phyloP scores from a whole-genome alignment of 2,113 vertebrate genomes.

The Patagioenas fasciata region DNA sequence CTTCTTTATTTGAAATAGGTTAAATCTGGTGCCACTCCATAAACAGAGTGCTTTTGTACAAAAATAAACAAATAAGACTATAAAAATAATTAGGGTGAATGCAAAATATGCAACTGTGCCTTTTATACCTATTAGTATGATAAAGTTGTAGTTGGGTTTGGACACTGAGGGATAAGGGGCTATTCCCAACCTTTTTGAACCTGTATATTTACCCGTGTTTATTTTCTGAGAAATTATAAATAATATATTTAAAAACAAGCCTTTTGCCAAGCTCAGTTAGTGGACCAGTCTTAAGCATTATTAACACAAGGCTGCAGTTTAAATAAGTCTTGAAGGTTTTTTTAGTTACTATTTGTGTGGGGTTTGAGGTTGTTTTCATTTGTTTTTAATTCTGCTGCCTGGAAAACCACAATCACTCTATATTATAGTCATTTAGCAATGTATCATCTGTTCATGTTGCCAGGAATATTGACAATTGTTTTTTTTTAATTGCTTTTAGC shows the following conservation, averaged over 20 bases:
- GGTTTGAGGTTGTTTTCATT: constrained; percentile 4
- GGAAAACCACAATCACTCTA: constrained; percentile 13
- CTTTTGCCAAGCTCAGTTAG: constrained; percentile 86
- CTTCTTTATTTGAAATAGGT: constrained; percentile 79
- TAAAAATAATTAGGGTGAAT: constrained; percentile 88
- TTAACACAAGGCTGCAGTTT: constrained; percentile 56
- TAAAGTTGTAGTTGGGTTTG: constrained; percentile 87
- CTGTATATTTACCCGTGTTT: constrained; percentile 84
- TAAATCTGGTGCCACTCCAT: constrained; percentile 90
- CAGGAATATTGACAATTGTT: constrained; percentile 45
- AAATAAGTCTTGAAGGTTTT: constrained; percentile 37
- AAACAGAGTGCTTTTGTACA: constrained; percentile 94
- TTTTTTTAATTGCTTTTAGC: constrained; percentile 35
- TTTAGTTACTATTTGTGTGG: constrained; percentile 19
- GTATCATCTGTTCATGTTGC: constrained; percentile 48
- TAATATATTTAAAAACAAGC: constrained; percentile 81
- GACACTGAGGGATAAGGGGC: constrained; percentile 84
- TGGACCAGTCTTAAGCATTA: constrained; percentile 82
- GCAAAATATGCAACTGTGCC: constrained; percentile 99
- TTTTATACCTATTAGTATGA: constrained; percentile 98
- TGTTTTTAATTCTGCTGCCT: constrained; percentile 38
- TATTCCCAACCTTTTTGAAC: constrained; percentile 82
- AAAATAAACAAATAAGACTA: constrained; percentile 72
- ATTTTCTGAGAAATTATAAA: constrained; percentile 80
- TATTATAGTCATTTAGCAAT: constrained; percentile 37